Evolutionary conservation across 2,113 vertebrate species (phyloP), one percentile per base, ranked within the genome.

Genomic region (Phycodurus eques): DNA sequence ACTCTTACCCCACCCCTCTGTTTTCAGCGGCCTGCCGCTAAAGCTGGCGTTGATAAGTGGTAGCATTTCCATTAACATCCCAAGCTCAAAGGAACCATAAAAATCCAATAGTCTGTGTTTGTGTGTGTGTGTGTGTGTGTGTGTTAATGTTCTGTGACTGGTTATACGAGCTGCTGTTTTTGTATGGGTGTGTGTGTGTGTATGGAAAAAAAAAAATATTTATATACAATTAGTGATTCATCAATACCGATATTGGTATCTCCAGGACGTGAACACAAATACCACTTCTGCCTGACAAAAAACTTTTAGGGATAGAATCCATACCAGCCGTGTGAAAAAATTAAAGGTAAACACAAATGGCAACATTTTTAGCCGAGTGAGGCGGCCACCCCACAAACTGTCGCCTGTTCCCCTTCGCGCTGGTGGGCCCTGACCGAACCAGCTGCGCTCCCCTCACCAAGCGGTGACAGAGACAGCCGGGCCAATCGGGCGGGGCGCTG

Each of bases 21-120:
- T 89, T 91, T 88, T 85, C 78, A 89, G 79, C 81, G 72, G 82
- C 79, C 80, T 77, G 87, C 83, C 79, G 86, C 89, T 89, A 88
- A 80, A 84, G 81, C 76, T 84, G 86, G 85, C 82, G 67, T 85
- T 91, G 88, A 89, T 88, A 90, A 89, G 90, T 90, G 88, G 82
- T 81, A 70, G 87, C 83, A 79, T 86, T 77, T 87, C 82, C 84
- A 91, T 89, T 91, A 90, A 88, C 82, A 88, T 80, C 81, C 76
- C 22, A 75, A 84, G 83, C 83, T 87, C 83, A 80, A 70, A 82
- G 80, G 75, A 78, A 76, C 66, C 67, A 86, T 90, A n/a, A 91
- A 91, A 91, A 91, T 90, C 77, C 76, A 74, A 56, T 51, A 56
- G 47, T 17, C 15, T 63, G 17, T 9, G 27, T 72, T 66, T 57